Percentiles rank a stretch among this genome's conserved stretches.
Conservation (phyloP, 2,797 vertebrate genomes). For the Chloroceryle amazona region DNA sequence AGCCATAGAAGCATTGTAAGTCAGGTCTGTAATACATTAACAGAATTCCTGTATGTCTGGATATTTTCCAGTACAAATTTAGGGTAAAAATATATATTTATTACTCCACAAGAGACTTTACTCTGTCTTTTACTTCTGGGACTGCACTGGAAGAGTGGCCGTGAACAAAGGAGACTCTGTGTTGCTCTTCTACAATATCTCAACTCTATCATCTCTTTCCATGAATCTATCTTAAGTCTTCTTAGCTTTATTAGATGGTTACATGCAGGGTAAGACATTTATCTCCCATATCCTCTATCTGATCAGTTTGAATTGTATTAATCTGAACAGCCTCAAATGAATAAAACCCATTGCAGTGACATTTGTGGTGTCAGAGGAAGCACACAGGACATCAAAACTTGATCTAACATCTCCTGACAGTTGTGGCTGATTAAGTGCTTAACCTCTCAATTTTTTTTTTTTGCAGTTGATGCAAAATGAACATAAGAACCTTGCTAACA, state of each 20-base stretch:
- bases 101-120: background rate
- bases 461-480: background rate
- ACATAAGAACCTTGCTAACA: background rate
- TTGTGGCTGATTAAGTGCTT: slow-evolving; percentile 42
- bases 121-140: background rate
- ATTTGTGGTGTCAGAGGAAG: background rate
- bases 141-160: background rate
- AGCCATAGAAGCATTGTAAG: background rate
- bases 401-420: background rate
- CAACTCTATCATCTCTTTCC: background rate
- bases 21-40: background rate
- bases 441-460: background rate
- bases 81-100: background rate
- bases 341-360: background rate
- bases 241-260: background rate
- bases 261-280: background rate
- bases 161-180: background rate
- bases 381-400: background rate
- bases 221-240: background rate
- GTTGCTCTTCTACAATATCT: background rate
- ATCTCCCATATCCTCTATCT: background rate
- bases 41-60: background rate
- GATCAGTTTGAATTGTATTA: background rate
- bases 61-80: background rate
- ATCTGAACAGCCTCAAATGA: background rate